A percentile compares a stretch with the other conserved stretches of the same genome.
Conservation (phyloP, 1,140 invertebrate species). For the Drosophila busckii region DNA sequence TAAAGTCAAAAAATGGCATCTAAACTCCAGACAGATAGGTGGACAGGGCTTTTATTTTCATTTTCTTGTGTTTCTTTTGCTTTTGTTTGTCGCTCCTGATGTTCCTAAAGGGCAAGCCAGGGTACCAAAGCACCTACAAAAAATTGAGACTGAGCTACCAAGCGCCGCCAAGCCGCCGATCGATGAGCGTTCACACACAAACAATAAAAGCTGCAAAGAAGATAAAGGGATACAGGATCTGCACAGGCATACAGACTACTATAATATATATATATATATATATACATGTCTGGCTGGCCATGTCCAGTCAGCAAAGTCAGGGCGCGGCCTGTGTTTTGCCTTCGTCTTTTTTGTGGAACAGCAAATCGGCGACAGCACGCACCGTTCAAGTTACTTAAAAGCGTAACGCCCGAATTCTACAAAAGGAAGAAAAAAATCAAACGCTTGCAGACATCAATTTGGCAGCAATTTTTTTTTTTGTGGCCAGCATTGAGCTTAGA, state of each 20-base stretch:
- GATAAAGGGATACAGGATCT: conserved; percentile 14
- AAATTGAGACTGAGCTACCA: conserved; percentile 3
- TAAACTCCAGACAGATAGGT: conserved; percentile 66
- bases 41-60: conserved; percentile 45
- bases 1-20: conserved; percentile 74
- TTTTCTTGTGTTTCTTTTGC: conserved; percentile 5
- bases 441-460: conserved; percentile 7
- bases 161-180: conserved; percentile 19
- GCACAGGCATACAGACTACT: conserved; percentile 19
- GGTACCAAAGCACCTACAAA: conserved; percentile 1
- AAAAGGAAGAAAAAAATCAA: background rate
- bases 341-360: no score
- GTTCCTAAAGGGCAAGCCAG: conserved; percentile 17
- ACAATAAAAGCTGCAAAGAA: conserved; percentile 5
- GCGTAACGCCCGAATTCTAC: conserved; percentile 22
- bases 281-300: conserved; percentile 21
- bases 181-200: conserved; percentile 6
- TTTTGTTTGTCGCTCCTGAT: conserved; percentile 46
- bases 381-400: conserved; percentile 10
- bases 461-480: conserved; percentile 25
- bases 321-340: conserved; percentile 29
- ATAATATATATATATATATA: no score
- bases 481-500: no score
- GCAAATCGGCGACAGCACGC: conserved; percentile 24
- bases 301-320: conserved; percentile 2